phyloP scores from a whole-genome alignment of 1,140 invertebrate genomes.

The Lordiphosa mommai region DNA sequence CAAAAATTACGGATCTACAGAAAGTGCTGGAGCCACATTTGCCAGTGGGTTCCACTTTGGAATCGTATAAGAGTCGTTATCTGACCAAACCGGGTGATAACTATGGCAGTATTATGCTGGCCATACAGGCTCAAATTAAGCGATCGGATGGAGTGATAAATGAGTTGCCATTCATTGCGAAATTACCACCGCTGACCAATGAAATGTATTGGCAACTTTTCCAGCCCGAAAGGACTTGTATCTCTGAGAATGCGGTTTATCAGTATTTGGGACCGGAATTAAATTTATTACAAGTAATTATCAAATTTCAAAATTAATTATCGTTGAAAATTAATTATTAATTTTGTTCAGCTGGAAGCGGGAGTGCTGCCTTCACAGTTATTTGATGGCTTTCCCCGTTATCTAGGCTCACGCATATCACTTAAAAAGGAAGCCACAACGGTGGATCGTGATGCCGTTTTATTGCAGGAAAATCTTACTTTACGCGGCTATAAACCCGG shows the following conservation, averaged over 20 bases:
- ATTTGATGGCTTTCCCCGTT: constrained; percentile 81
- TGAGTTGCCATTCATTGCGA: constrained; percentile 81
- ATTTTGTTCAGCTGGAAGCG: too few species aligned
- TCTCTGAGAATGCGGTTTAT: constrained; percentile 83
- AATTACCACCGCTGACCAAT: constrained; percentile 82
- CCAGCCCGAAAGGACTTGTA: constrained; percentile 82
- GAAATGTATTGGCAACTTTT: constrained; percentile 81
- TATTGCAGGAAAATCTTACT: constrained; percentile 83
- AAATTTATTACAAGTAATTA: constrained; percentile 80
- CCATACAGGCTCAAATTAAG: constrained; percentile 67
- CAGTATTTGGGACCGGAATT: constrained; percentile 80
- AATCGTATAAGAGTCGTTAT: constrained; percentile 49
- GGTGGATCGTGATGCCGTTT: constrained; percentile 82
- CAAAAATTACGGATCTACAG: constrained; percentile 52
- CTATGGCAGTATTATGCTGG: constrained; percentile 82
- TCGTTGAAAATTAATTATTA: too few species aligned
- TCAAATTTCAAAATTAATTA: too few species aligned
- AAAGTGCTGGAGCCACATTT: constrained; percentile 60
- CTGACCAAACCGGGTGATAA: constrained; percentile 83
- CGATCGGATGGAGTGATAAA: constrained; percentile 51
- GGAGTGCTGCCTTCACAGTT: constrained; percentile 74
- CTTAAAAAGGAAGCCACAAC: constrained; percentile 68
- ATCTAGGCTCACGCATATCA: constrained; percentile 81
- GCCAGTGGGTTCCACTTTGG: constrained; percentile 36
- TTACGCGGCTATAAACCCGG: constrained; percentile 80